Percentiles rank a stretch among this genome's conserved stretches.
These are phyloP conservation scores for Leptocoma aspasia DNA, from an alignment of 2,113 vertebrate genomes.

Conservation along the genomic window DNA sequence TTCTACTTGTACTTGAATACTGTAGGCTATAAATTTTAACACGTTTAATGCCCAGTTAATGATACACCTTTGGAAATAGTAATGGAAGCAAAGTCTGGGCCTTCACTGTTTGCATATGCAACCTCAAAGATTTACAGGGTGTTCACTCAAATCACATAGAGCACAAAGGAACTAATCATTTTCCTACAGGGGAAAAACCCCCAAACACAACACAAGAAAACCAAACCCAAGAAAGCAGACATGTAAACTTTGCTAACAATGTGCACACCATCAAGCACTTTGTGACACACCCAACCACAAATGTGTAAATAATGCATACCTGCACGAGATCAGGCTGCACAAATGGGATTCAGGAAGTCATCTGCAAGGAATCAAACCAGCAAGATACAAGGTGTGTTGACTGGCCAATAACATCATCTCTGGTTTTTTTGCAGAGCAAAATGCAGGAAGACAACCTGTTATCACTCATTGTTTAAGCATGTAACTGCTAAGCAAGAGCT, in stretches of 20 bases:
- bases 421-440: background rate
- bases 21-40: constrained; percentile 14
- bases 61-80: background rate
- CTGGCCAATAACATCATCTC: background rate
- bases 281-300: background rate
- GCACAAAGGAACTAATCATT: background rate
- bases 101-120: background rate
- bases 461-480: background rate
- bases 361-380: background rate
- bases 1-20: constrained; percentile 31
- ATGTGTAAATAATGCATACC: accelerated
- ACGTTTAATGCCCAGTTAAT: constrained; percentile 9
- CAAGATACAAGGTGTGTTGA: background rate
- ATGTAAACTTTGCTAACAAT: background rate
- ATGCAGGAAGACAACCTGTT: background rate
- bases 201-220: background rate
- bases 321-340: background rate
- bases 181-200: background rate
- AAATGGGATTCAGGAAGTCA: background rate
- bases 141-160: background rate
- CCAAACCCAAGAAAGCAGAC: background rate
- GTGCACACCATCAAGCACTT: background rate
- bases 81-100: background rate
- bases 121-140: background rate
- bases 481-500: background rate